phyloP scores from a whole-genome alignment of 2,888 invertebrate genomes.

The Papilio protenor region DNA sequence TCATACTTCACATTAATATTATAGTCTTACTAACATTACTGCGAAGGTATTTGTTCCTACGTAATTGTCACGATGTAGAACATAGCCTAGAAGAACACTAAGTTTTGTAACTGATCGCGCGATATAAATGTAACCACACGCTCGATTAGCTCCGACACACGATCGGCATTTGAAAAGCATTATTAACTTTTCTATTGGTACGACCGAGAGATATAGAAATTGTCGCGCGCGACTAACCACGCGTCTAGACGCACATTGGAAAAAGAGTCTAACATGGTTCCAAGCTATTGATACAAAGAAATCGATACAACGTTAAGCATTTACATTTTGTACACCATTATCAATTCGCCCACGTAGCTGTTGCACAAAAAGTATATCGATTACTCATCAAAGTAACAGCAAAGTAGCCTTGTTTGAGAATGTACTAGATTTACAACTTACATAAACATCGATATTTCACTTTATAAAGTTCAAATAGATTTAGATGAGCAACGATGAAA shows the following conservation, averaged over 20 bases:
- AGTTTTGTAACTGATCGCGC: neutral
- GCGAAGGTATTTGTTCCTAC: too few relatives aligned
- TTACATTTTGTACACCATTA: neutral
- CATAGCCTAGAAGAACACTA: neutral
- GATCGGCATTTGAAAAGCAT: too few relatives aligned
- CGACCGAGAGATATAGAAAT: too few relatives aligned
- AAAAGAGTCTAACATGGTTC: too few relatives aligned
- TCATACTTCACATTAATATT: too few relatives aligned
- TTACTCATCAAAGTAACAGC: neutral
- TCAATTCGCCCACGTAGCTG: neutral
- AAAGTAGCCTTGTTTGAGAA: neutral
- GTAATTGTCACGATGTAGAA: too few relatives aligned
- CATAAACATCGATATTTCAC: neutral
- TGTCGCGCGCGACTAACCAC: too few relatives aligned
- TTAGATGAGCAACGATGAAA: neutral
- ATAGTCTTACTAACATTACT: too few relatives aligned
- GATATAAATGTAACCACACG: neutral
- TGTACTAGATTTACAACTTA: neutral
- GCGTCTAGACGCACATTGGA: too few relatives aligned
- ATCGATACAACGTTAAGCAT: too few relatives aligned
- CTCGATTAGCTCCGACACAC: neutral
- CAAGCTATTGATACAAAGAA: too few relatives aligned
- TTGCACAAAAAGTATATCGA: neutral
- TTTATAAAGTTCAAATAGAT: slow-evolving; percentile 8
- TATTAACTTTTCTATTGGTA: too few relatives aligned